Conservation (phyloP, 1,140 invertebrate genomes). For the Neotoxoptera formosana region DNA sequence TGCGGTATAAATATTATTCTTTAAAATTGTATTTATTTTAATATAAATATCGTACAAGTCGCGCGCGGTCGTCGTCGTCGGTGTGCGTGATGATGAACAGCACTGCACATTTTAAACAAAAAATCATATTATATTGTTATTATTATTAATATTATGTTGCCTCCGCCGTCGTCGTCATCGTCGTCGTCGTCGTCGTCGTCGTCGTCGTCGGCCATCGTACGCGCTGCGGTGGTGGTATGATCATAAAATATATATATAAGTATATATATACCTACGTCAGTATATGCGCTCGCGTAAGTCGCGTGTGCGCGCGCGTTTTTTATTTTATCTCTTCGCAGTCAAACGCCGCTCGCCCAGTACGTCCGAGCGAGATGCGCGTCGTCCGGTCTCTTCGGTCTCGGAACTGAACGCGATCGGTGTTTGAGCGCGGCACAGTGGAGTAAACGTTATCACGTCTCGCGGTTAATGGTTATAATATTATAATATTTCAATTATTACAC, state of each 20-base stretch:
- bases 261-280: background rate
- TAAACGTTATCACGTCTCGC: background rate
- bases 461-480: too few relatives aligned
- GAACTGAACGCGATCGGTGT: background rate
- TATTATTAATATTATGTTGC: background rate
- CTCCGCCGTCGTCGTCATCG: background rate
- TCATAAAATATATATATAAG: too few relatives aligned
- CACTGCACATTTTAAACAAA: background rate
- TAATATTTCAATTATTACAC: too few relatives aligned
- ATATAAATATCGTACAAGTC: background rate
- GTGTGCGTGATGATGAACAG: background rate
- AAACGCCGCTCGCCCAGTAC: background rate
- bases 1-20: too few relatives aligned
- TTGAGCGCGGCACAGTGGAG: background rate
- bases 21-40: background rate
- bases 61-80: background rate
- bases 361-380: background rate
- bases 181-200: background rate
- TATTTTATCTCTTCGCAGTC: background rate
- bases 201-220: background rate
- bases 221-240: slow-evolving; percentile 56
- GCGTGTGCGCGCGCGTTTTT: slow-evolving; percentile 8
- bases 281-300: background rate
- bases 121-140: background rate
- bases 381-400: slow-evolving; percentile 4